Base-by-base conservation (phyloP, 2,888 invertebrate genomes). In the Apomyelois bistriatella region DNA sequence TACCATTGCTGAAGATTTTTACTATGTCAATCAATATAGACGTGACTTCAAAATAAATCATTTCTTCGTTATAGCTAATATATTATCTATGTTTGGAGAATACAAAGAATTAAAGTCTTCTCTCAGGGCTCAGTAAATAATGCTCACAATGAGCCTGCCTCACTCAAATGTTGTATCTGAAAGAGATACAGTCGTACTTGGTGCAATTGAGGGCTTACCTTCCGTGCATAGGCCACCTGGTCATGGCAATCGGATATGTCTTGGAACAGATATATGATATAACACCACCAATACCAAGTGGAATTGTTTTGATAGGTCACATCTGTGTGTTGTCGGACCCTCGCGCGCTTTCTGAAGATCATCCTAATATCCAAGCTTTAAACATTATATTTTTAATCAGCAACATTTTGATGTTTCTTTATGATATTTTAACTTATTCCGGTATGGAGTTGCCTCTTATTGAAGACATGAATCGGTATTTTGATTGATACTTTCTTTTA, bases 181-280 rank as follows among this genome's bases (percentile, higher is more conserved):
- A 64, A 35, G 56, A 56, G 35, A 8, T 12, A 37, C 1, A 37
- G 32, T 32, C 32, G 7, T 37, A 12, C 37, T n/a, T n/a, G 37
- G n/a, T 12, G n/a, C 37, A 7, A 12, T 13, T 79, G 15, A 61
- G 70, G 38, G 12, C 61, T 40, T 84, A 76, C 59, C 59, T 84
- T 53, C 80, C 86, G 15, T 79, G 77, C 58, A 43, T 80, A 15
- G 88, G 88, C 36, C 84, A 87, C 53, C 57, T 64, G 32, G 48
- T 88, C 35, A 85, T 88, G 86, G 78, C 76, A 1, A 1, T 82
- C 13, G 89, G 87, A n/a, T 87, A 85, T 60, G 48, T 77, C n/a
- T 53, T 85, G 32, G 84, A 88, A 59, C 83, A 84, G 49, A 61
- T 82, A 7, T 72, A 74, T 12, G 60, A 58, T 53, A 52, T 78